Evolutionary conservation across 2,888 invertebrate genomes (phyloP).

Genomic region (Dryobota labecula): DNA sequence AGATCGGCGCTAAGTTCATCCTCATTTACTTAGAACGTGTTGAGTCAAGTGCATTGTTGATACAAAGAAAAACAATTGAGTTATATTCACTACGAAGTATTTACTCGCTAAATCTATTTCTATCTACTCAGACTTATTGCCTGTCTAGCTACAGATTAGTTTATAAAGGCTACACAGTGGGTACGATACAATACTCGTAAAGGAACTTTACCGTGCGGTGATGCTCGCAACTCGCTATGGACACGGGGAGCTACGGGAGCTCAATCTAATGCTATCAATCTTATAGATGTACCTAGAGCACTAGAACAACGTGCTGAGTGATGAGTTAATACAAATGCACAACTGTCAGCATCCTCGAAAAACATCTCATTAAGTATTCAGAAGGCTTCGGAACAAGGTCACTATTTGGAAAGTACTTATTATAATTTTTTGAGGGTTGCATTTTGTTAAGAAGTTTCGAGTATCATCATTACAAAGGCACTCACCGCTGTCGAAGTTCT

Average conservation of each 20-base stretch:
- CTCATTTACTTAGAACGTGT: constrained; percentile 51
- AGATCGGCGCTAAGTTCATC: constrained; percentile 44
- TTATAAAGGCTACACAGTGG: constrained; percentile 71
- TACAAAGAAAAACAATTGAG: constrained; percentile 52
- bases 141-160: constrained; percentile 76
- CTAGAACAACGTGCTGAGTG: constrained; percentile 85
- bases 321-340: constrained; percentile 78
- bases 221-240: constrained; percentile 83
- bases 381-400: constrained; percentile 66
- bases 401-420: constrained; percentile 65
- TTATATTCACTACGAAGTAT: constrained; percentile 54
- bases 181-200: constrained; percentile 74
- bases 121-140: constrained; percentile 74
- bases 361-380: constrained; percentile 63
- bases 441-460: constrained; percentile 71
- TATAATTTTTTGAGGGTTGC: constrained; percentile 68
- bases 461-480: constrained; percentile 73
- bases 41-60: constrained; percentile 50
- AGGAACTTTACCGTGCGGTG: constrained; percentile 89
- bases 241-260: constrained; percentile 85
- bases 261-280: constrained; percentile 84
- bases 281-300: constrained; percentile 81
- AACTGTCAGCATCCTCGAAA: constrained; percentile 67
- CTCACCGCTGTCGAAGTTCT: constrained; percentile 97
- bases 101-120: constrained; percentile 63